Evolutionary conservation across 1,140 invertebrate species (phyloP).

Genomic region (Anastrepha ludens): DNA sequence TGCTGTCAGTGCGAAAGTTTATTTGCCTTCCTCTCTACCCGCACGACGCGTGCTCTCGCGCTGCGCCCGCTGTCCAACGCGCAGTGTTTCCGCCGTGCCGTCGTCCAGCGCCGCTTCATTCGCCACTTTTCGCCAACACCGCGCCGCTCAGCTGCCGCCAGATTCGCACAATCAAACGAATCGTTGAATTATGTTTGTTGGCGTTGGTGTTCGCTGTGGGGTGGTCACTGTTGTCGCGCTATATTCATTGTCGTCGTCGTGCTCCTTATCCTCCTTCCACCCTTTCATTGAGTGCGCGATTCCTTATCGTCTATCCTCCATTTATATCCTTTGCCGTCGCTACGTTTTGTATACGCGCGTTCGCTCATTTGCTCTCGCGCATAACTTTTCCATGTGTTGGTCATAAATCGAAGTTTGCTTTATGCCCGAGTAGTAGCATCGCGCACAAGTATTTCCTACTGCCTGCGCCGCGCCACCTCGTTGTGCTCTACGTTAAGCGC

Average conservation of each 20-base stretch:
- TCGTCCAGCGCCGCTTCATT: neutral
- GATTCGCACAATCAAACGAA: neutral
- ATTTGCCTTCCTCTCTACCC: slow-evolving; percentile 55
- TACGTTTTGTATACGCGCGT: neutral
- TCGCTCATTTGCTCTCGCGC: slow-evolving; percentile 15
- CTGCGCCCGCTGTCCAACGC: neutral
- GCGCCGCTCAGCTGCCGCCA: slow-evolving; percentile 29
- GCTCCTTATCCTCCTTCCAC: neutral
- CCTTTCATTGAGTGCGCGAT: neutral
- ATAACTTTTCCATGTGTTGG: slow-evolving; percentile 61
- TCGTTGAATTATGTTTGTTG: neutral
- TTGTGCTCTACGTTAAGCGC: neutral
- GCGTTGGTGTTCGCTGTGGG: neutral
- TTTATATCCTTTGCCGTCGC: slow-evolving; percentile 52
- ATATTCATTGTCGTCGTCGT: neutral
- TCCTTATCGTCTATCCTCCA: neutral
- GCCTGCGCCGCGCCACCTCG: neutral
- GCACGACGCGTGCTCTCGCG: slow-evolving; percentile 42
- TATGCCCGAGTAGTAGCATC: slow-evolving; percentile 58
- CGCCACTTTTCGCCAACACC: neutral
- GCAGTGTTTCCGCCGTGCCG: neutral
- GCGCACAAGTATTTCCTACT: slow-evolving; percentile 8
- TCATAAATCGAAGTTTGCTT: slow-evolving; percentile 74
- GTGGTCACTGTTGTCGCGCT: slow-evolving; percentile 1
- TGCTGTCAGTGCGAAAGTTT: slow-evolving; percentile 61